Conservation (phyloP, 2,888 invertebrate genomes). For the Drosophila mayaguana region DNA sequence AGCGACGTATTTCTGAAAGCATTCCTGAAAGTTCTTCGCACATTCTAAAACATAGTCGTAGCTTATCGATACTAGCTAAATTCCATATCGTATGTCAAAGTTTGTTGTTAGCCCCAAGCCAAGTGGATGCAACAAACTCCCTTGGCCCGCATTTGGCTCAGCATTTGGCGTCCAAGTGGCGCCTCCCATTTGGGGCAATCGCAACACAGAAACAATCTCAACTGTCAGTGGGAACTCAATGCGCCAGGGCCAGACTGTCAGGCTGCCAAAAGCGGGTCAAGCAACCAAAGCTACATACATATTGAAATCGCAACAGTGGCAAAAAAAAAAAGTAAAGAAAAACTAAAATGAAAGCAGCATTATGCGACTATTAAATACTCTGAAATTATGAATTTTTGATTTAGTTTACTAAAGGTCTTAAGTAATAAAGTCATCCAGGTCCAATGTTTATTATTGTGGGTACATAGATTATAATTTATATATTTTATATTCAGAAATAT, state of each 20-base stretch:
- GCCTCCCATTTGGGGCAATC: conserved; percentile 39
- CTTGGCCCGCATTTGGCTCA: conserved; percentile 30
- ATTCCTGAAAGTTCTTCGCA: neutral
- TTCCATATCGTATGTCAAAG: conserved; percentile 15
- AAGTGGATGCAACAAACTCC: conserved; percentile 19
- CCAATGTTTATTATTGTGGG: too few species aligned
- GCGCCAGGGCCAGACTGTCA: conserved; percentile 70
- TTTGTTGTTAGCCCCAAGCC: conserved; percentile 10
- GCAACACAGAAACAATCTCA: conserved; percentile 52
- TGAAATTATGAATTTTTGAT: too few species aligned
- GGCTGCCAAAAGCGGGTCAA: conserved; percentile 72
- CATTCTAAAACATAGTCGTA: neutral
- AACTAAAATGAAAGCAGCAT: neutral
- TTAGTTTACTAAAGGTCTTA: too few species aligned
- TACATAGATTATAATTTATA: too few species aligned
- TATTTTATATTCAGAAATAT: too few species aligned
- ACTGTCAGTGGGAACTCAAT: conserved; percentile 57
- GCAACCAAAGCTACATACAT: conserved; percentile 47
- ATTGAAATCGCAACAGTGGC: conserved; percentile 51
- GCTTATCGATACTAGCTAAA: conserved; percentile 24
- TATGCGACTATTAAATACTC: conserved; percentile 7
- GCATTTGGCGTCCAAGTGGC: conserved; percentile 50
- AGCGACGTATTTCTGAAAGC: neutral
- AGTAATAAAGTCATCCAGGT: too few species aligned
- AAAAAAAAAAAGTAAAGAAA: conserved; percentile 16